Evolutionary conservation across 2,888 invertebrate species (phyloP).

Genomic region (Dasysyrphus tricinctus): DNA sequence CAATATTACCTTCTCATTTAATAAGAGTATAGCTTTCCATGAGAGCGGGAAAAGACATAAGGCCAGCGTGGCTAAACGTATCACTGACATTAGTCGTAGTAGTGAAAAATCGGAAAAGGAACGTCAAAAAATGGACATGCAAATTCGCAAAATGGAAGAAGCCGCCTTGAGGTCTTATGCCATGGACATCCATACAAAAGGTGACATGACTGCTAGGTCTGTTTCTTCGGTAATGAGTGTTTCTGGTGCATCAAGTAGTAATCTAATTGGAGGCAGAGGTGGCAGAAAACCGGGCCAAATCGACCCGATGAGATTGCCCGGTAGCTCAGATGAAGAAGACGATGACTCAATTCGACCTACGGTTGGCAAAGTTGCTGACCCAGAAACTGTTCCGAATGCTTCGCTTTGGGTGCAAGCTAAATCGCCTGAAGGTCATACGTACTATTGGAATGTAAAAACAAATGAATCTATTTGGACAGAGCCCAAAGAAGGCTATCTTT

Average conservation of each 20-base stretch:
- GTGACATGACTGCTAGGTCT: conserved; percentile 81
- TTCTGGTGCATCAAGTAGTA: conserved; percentile 38
- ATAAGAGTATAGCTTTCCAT: conserved; percentile 95
- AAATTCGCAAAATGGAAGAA: conserved; percentile 94
- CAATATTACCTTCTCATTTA: neutral
- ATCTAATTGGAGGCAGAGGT: conserved; percentile 34
- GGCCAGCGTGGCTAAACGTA: conserved; percentile 93
- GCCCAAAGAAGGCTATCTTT: conserved; percentile 89
- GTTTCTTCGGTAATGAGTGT: conserved; percentile 79
- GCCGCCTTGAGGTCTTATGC: conserved; percentile 95
- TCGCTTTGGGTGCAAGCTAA: conserved; percentile 91
- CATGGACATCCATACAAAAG: conserved; percentile 88
- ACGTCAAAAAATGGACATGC: conserved; percentile 89
- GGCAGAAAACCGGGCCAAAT: conserved; percentile 77
- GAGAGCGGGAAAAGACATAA: conserved; percentile 97
- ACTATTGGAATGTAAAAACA: conserved; percentile 94
- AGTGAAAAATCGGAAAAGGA: conserved; percentile 92
- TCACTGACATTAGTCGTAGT: conserved; percentile 92
- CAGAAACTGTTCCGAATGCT: conserved; percentile 79
- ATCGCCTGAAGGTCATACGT: conserved; percentile 90
- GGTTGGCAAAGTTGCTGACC: conserved; percentile 78
- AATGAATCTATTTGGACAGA: conserved; percentile 92
- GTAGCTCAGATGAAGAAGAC: conserved; percentile 80
- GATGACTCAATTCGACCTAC: conserved; percentile 78
- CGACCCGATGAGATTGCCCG: conserved; percentile 82